A percentile compares a stretch with the other conserved stretches of the same genome.
phyloP scores from a whole-genome alignment of 1,140 invertebrate species.

The Brachionus rubens region DNA sequence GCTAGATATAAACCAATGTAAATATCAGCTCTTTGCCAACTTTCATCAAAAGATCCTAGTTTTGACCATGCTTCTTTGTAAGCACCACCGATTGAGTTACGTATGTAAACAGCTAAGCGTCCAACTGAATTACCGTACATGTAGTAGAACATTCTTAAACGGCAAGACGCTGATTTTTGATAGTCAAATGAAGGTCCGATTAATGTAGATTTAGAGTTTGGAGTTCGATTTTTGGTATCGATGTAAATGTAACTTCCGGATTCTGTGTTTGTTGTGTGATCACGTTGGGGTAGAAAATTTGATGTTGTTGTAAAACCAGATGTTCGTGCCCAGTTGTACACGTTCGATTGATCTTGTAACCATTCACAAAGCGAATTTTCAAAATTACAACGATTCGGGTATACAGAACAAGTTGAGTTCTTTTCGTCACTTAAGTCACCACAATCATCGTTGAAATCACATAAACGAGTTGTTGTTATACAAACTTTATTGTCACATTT shows the following conservation, averaged over 20 bases:
- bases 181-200: slow-evolving; percentile 49
- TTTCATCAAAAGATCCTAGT: slow-evolving; percentile 25
- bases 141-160: slow-evolving; percentile 53
- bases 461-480: slow-evolving; percentile 1
- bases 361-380: slow-evolving; percentile 55
- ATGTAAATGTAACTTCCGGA: slow-evolving; percentile 46
- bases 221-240: slow-evolving; percentile 49
- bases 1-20: background rate
- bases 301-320: background rate
- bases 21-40: slow-evolving; percentile 29
- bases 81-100: slow-evolving; percentile 50
- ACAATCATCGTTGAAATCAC: slow-evolving; percentile 54
- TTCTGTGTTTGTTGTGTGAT: slow-evolving; percentile 44
- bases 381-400: slow-evolving; percentile 51
- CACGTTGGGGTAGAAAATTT: background rate
- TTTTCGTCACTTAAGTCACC: slow-evolving; percentile 57
- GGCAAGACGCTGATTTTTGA: slow-evolving; percentile 48
- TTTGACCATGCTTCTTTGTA: slow-evolving; percentile 49
- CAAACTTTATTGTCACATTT: slow-evolving; percentile 49
- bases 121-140: slow-evolving; percentile 56
- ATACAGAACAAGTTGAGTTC: slow-evolving; percentile 11
- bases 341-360: slow-evolving; percentile 6
- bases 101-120: slow-evolving; percentile 51
- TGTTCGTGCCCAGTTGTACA: slow-evolving; percentile 11
- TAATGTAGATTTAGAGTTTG: background rate